Percentiles rank a stretch among this genome's conserved stretches.
Evolutionary conservation across 2,797 vertebrate species (phyloP).

Genomic region (Cacajao melanocephalus): DNA sequence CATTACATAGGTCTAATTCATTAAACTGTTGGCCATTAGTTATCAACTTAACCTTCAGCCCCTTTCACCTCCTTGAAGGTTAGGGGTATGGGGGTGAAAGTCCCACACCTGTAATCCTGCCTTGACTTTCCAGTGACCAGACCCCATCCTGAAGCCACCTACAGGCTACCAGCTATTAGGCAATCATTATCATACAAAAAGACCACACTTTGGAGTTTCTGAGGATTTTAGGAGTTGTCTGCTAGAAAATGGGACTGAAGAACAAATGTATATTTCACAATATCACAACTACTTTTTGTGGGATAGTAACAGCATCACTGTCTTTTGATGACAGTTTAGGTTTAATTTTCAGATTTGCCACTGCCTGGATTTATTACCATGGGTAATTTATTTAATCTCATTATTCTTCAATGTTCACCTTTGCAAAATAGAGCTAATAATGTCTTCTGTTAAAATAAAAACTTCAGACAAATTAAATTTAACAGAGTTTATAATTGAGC

Average conservation of each 20-base stretch:
- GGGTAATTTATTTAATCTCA: conserved; percentile 36
- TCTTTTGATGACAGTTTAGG: neutral
- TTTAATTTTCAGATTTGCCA: neutral
- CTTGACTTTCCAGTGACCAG: neutral
- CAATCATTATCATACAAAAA: neutral
- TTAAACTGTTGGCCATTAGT: neutral
- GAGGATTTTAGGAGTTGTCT: neutral
- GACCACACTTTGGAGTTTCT: neutral
- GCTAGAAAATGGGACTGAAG: neutral
- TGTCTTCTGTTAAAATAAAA: neutral
- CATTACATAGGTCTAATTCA: neutral
- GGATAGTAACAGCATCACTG: neutral
- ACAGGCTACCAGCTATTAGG: neutral
- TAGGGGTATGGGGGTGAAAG: neutral
- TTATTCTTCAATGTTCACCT: conserved; percentile 35
- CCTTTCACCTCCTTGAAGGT: neutral
- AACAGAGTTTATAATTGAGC: neutral
- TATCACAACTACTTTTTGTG: neutral
- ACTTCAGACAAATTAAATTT: neutral
- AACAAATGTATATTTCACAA: neutral
- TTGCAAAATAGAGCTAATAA: conserved; percentile 9
- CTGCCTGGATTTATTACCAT: neutral
- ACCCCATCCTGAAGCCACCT: neutral
- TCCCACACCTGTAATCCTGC: neutral
- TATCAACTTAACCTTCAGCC: neutral